A percentile compares a stretch with the other conserved stretches of the same genome.
phyloP scores from a whole-genome alignment of 2,797 vertebrate species.

The Sebastes trivittatus region DNA sequence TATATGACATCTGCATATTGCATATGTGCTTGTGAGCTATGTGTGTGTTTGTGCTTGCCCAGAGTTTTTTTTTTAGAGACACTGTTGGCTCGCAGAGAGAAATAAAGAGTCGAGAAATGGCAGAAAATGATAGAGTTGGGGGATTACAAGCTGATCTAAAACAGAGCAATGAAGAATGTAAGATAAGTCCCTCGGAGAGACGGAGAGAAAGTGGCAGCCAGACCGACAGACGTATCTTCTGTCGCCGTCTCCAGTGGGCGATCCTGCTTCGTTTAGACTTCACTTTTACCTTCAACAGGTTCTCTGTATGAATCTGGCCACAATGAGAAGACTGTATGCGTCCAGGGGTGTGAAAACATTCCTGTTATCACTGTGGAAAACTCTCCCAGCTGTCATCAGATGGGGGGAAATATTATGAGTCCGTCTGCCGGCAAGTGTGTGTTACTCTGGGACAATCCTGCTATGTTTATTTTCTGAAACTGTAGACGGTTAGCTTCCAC shows the following conservation, averaged over 20 bases:
- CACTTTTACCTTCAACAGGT: conserved; percentile 33
- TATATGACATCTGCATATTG: conserved; percentile 20
- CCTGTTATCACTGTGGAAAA: conserved; percentile 80
- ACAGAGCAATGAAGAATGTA: conserved; percentile 37
- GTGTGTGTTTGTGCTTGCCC: conserved; percentile 1
- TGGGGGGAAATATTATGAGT: conserved; percentile 77
- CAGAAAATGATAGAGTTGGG: conserved; percentile 5
- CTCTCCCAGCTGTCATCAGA: conserved; percentile 78
- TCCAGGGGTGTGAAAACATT: conserved; percentile 80
- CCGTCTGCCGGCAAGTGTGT: conserved; percentile 75
- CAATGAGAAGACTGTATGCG: conserved; percentile 63
- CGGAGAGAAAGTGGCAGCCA: conserved; percentile 37
- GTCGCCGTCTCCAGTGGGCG: conserved; percentile 27
- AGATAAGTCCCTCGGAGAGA: conserved; percentile 40
- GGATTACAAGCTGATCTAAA: conserved; percentile 43
- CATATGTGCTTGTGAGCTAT: conserved; percentile 6
- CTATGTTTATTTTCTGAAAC: conserved; percentile 83
- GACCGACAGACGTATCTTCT: conserved; percentile 29
- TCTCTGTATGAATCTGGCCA: conserved; percentile 50
- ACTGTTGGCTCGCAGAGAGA: not conserved
- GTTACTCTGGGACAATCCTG: conserved; percentile 76
- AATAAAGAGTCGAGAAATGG: conserved; percentile 14
- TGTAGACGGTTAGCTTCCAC: conserved; percentile 76
- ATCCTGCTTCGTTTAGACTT: conserved; percentile 35
- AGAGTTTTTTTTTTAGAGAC: not conserved